Evolutionary conservation across 2,888 invertebrate genomes (phyloP).

Genomic region (Mactromeris polynyma): DNA sequence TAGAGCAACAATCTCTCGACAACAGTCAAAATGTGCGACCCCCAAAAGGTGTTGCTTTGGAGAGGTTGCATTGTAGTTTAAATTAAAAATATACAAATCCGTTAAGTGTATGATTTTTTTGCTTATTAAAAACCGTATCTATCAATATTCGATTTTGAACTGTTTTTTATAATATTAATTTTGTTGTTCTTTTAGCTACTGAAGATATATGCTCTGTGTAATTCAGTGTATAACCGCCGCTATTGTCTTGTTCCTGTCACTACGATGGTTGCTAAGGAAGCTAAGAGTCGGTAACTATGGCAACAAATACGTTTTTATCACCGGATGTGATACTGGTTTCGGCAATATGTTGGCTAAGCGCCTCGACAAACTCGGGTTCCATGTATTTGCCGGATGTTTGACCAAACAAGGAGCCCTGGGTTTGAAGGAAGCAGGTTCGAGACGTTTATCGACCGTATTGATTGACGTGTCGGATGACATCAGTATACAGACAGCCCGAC

Average conservation of each 20-base stretch:
- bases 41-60: too few species aligned
- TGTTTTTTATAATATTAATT: not conserved
- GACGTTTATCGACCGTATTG: constrained; percentile 57
- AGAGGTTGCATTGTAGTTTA: too few species aligned
- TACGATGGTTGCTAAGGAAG: constrained; percentile 52
- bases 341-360: constrained; percentile 75
- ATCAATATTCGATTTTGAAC: too few species aligned
- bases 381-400: constrained; percentile 76
- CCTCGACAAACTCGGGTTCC: constrained; percentile 72
- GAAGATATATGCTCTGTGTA: not conserved
- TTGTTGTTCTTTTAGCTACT: not conserved
- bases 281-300: constrained; percentile 62
- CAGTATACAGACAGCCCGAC: constrained; percentile 67
- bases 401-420: constrained; percentile 64
- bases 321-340: constrained; percentile 81
- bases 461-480: constrained; percentile 73
- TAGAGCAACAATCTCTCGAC: too few species aligned
- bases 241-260: not conserved
- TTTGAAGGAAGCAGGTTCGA: constrained; percentile 60
- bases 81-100: too few species aligned
- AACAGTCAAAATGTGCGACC: too few species aligned
- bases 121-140: too few species aligned
- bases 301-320: constrained; percentile 75
- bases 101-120: too few species aligned
- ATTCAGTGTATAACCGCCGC: not conserved